Base-by-base conservation (phyloP, 2,113 vertebrate genomes). In the Apistogramma diplotaenia region DNA sequence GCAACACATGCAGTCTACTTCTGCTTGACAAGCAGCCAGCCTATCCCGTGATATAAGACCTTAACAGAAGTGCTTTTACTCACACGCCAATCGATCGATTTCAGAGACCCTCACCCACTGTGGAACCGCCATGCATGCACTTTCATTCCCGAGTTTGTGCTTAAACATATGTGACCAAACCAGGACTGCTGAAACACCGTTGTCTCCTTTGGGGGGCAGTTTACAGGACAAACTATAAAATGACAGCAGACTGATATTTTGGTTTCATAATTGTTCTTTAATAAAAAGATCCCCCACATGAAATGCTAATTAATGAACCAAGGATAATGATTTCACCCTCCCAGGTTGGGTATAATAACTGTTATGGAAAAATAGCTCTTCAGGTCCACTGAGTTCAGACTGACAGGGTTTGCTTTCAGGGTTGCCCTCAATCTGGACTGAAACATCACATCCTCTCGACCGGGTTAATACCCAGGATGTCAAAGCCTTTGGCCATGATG, bases 401-500 rank as follows among this genome's bases (percentile, higher is more conserved):
- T 19, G 19, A 6, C 65, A 19, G 4, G 18, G 16, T 12, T 23
- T 6, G n/a, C 18, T 27, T 31, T 71, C 19, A 33, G 46, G 21
- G 5, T 31, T 15, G 25, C 0, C 58, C 23, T 27, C 0, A 1
- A 3, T 59, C 27, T 37, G 13, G 29, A 15, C 5, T 29, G 21
- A 72, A 67, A 23, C 7, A 40, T 96, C 93, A 99, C 98, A 99
- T 99, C 95, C 95, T 97, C 72, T 97, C 91, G n/a, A 99, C 98
- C 0, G 97, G 97, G 55, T 94, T 97, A 81, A 99, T 94, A 4
- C 98, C 98, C 91, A 99, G 92, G 90, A 99, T 99, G 82, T 97
- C 95, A 0, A 99, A 99, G 4, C 97, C 94, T 91, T 98, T 97
- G 77, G 97, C 98, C 98, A 99, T 99, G 88, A 99, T 1, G 0